Base-by-base conservation (phyloP, 2,113 vertebrate species). In the Leptodactylus fuscus region DNA sequence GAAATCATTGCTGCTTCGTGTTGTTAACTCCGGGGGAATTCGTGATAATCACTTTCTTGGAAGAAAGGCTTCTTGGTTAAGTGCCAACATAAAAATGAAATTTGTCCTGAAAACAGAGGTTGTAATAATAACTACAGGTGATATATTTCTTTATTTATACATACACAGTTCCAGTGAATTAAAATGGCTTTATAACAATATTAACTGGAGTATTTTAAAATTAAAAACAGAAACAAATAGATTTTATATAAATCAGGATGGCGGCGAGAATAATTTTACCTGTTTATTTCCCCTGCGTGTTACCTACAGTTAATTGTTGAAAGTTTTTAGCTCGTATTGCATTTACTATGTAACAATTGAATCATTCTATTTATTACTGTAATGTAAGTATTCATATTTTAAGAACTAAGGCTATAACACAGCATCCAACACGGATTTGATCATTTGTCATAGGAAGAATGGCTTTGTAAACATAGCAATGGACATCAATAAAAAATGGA, bases 31-130 rank as follows among this genome's bases (percentile, higher is more conserved):
- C 55, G 34, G 51, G 41, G 73, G 55, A 67, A 77, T 84, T 70
- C 55, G 24, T 84, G 15, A 77, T 84, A 76, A 77, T 84, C 51
- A 51, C 29, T 77, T 58, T 75, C 51, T 75, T 77, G 44, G 55
- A 76, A 84, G 53, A 84, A 84, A 77, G 75, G 29, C 27, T 46
- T 44, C 20, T 84, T 84, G 82, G 71, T 65, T 65, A 34, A 77
- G 11, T 20, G 73, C 71, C 55, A 77, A 27, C 24, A 67, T 77
- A 67, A 49, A 77, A 77, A 62, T 34, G 27, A 76, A 76, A 84
- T 76, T 77, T 84, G 29, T 58, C 67, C 34, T 82, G 53, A 49
- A 77, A 84, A 77, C 29, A 77, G 55, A 75, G 18, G 53, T 84
- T 77, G 55, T 77, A 65, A 84, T 77, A 67, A 77, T 71, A 74